Evolutionary conservation across 2,113 vertebrate species (phyloP), one percentile per base, ranked within the genome.

Genomic region (Vulpes ferrilata): DNA sequence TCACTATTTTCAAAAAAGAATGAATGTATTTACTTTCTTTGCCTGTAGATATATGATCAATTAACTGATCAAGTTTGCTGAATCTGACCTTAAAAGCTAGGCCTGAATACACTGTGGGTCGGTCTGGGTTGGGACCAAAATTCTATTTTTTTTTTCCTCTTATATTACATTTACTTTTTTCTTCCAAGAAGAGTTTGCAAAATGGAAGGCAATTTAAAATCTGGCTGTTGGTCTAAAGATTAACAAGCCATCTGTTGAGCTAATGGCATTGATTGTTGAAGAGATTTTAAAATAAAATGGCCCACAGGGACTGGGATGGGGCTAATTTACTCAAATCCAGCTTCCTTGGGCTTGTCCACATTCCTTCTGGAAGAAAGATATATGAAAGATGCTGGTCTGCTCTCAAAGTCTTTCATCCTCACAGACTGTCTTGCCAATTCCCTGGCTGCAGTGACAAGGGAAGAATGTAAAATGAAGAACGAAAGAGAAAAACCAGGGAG

Each of bases 231-330:
- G 27, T 80, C 2, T 15, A 62, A 97, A 94, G 92, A 79, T 89
- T 43, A 94, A 82, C 2, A 78, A 57, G 0, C 9, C 93, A 7
- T 94, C 74, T 89, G 16, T 81, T 94, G 90, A 94, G 51, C 27
- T 95, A 96, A 95, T 94, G 43, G 2, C 82, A 80, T 88, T 38
- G 27, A 92, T 73, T 92, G 10, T 35, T 76, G 53, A 90, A 80
- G 64, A 90, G 69, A 69, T 81, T 76, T 98, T 95, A 53, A 96
- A 94, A 81, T 85, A 80, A 81, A 98, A 91, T 48, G 9, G 22
- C 78, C 82, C 55, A 3, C 51, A 12, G 82, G 19, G 60, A 69
- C 17, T 62, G 80, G 6, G 27, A 55, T 2, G 9, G 51, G 59
- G 5, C 96, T 90, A 67, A 35, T 94, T 69, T 17, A 73, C 35